phyloP scores from a whole-genome alignment of 2,113 vertebrate species.

The Lichenostomus cassidix region DNA sequence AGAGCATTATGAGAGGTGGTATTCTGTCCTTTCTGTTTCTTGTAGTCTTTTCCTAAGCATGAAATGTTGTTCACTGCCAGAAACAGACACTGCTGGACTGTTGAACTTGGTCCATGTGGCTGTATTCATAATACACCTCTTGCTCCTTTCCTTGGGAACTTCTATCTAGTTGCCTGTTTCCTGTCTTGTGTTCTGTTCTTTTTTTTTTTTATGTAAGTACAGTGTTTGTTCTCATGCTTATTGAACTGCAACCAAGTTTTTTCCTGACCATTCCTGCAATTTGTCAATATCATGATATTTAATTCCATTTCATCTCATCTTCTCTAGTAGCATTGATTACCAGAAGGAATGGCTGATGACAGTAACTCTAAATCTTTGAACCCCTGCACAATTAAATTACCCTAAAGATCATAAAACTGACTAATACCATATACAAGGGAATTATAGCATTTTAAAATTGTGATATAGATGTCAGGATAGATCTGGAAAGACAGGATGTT shows the following conservation, averaged over 20 bases:
- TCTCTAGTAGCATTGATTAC: not conserved
- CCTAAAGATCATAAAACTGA: constrained; percentile 11
- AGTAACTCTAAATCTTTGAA: constrained; percentile 14
- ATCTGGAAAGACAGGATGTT: not conserved
- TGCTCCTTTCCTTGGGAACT: not conserved
- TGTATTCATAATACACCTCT: not conserved
- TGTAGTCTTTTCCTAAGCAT: not conserved
- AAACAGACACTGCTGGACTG: not conserved
- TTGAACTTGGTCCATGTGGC: not conserved
- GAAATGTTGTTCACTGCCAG: not conserved
- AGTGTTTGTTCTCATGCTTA: not conserved
- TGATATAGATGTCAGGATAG: constrained; percentile 1
- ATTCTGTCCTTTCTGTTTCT: not conserved
- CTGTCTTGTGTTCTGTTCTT: not conserved
- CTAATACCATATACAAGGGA: not conserved
- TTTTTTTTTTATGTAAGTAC: not conserved
- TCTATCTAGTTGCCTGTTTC: not conserved
- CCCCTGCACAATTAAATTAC: not conserved
- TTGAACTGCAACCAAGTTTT: not conserved
- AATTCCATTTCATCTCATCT: constrained; percentile 1
- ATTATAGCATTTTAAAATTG: constrained; percentile 6
- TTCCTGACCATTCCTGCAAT: not conserved
- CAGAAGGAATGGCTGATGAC: not conserved
- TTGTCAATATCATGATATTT: not conserved
- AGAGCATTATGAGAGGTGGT: not conserved